A percentile compares a stretch with the other conserved stretches of the same genome.
Evolutionary conservation across 2,113 vertebrate genomes (phyloP).

Genomic region (Oryzias melastigma): DNA sequence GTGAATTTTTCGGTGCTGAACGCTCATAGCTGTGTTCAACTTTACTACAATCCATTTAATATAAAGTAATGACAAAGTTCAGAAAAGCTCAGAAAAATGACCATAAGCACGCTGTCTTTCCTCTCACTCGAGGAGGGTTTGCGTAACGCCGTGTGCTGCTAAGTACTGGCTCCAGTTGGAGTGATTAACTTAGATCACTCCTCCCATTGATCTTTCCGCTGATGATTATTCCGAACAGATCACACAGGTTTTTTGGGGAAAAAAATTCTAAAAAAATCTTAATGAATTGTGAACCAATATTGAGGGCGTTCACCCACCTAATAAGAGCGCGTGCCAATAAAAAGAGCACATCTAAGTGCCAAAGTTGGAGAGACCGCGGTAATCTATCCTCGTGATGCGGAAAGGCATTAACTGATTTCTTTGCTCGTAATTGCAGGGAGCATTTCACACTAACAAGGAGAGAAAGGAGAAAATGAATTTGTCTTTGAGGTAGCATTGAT

Average conservation of each 20-base stretch:
- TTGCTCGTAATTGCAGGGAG: conserved; percentile 49
- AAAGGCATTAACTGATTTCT: conserved; percentile 53
- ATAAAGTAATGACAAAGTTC: too few species aligned
- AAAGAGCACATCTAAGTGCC: conserved; percentile 30
- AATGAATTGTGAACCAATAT: conserved; percentile 61
- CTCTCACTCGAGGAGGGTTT: conserved; percentile 1
- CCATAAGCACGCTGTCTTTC: conserved; percentile 23
- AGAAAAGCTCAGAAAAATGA: too few species aligned
- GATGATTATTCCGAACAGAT: conserved; percentile 53
- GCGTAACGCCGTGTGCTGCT: conserved; percentile 8
- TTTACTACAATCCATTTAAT: too few species aligned
- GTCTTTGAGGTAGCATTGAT: conserved; percentile 70
- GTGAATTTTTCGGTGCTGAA: too few species aligned
- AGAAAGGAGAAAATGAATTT: conserved; percentile 68
- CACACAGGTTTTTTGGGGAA: conserved; percentile 44
- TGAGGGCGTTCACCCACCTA: conserved; percentile 7
- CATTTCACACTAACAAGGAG: conserved; percentile 62
- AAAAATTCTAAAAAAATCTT: conserved; percentile 16
- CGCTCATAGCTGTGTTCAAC: too few species aligned
- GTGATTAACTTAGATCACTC: conserved; percentile 46
- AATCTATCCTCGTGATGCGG: conserved; percentile 47
- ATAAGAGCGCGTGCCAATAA: conserved; percentile 39
- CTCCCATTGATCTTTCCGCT: conserved; percentile 36
- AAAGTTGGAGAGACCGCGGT: conserved; percentile 41
- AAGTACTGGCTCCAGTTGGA: conserved; percentile 30